These are phyloP conservation scores for Acanthacorydalis orientalis DNA, from an alignment of 2,888 invertebrate species.

Conservation along the genomic window DNA sequence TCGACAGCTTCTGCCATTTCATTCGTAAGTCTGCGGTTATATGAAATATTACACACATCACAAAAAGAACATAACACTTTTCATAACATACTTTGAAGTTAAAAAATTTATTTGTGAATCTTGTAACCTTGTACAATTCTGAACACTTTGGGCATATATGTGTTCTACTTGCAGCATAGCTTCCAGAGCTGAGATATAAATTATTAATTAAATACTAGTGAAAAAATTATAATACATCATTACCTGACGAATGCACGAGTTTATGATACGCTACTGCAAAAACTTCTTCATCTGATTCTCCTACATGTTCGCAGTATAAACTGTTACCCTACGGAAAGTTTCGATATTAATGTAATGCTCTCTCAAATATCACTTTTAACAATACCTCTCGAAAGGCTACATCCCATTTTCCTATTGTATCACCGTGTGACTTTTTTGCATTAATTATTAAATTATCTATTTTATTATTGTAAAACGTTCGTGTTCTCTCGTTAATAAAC, in stretches of 20 bases:
- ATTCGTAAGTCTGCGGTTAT: slow-evolving; percentile 47
- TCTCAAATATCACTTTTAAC: not conserved
- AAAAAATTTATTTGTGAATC: slow-evolving; percentile 53
- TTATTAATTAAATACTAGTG: slow-evolving; percentile 24
- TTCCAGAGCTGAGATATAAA: slow-evolving; percentile 75
- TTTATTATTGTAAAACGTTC: slow-evolving; percentile 46
- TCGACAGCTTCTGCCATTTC: slow-evolving; percentile 82
- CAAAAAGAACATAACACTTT: not conserved
- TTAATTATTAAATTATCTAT: slow-evolving; percentile 42
- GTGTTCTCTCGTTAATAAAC: slow-evolving; percentile 50
- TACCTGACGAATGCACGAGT: slow-evolving; percentile 36
- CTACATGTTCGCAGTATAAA: slow-evolving; percentile 66
- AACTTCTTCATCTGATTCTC: slow-evolving; percentile 70
- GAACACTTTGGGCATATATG: slow-evolving; percentile 65
- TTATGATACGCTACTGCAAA: slow-evolving; percentile 75
- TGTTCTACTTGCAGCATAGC: slow-evolving; percentile 80
- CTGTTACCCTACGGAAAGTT: slow-evolving; percentile 49
- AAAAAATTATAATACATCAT: slow-evolving; percentile 8
- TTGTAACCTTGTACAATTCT: slow-evolving; percentile 52
- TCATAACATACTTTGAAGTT: slow-evolving; percentile 36
- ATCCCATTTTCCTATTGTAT: slow-evolving; percentile 63
- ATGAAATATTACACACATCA: not conserved
- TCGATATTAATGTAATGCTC: not conserved
- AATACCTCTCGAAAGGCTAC: slow-evolving; percentile 50
- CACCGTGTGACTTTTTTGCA: slow-evolving; percentile 51